phyloP scores from a whole-genome alignment of 2,113 vertebrate species.

The Phoxinus phoxinus region DNA sequence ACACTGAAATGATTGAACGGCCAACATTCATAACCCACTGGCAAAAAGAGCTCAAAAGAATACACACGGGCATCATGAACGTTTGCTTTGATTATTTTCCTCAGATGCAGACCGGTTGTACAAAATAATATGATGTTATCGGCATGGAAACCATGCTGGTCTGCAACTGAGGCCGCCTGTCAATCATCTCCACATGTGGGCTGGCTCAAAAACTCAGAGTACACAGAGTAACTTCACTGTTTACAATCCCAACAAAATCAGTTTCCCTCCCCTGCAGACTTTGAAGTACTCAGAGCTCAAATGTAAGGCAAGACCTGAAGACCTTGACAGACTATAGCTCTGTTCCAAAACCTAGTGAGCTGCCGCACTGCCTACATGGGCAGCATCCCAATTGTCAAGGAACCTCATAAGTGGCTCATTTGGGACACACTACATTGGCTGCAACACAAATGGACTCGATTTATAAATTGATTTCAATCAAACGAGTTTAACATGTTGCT shows the following conservation, averaged over 20 bases:
- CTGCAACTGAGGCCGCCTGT: neutral
- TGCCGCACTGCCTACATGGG: neutral
- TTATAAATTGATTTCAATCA: neutral
- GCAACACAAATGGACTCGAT: neutral
- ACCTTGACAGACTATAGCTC: neutral
- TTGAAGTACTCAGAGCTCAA: neutral
- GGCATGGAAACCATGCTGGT: conserved; percentile 1
- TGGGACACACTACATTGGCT: neutral
- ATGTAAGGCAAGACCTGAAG: conserved; percentile 18
- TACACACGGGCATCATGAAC: conserved; percentile 2
- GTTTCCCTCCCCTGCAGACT: conserved; percentile 17
- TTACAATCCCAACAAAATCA: neutral
- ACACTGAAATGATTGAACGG: conserved; percentile 37
- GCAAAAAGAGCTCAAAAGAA: conserved; percentile 23
- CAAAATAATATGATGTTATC: neutral
- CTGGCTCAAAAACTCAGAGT: neutral
- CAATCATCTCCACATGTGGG: neutral
- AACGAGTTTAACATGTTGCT: neutral
- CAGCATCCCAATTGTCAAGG: neutral
- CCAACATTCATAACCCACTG: conserved; percentile 46
- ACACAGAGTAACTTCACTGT: neutral
- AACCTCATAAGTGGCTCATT: neutral
- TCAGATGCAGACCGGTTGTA: neutral
- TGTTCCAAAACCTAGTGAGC: conserved; percentile 12
- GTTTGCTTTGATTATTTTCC: conserved; percentile 8